Base-by-base conservation (phyloP, 2,797 vertebrate genomes). In the Pseudochirops cupreus region DNA sequence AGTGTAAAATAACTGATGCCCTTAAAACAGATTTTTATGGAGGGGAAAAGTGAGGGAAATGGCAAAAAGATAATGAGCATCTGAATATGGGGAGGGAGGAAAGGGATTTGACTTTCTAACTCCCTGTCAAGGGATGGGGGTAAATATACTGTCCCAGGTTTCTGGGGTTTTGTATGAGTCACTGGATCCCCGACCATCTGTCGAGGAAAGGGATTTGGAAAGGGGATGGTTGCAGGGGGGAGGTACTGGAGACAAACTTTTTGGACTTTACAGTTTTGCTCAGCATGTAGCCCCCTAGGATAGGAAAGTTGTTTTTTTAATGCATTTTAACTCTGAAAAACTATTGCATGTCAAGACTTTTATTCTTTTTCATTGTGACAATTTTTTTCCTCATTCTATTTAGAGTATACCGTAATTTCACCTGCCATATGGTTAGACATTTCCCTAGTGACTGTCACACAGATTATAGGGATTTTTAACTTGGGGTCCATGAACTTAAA, bases 321-420 rank as follows among this genome's bases (percentile, higher is more conserved):
- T 54, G 89, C 92, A 74, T 96, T 82, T 62, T 90, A 54, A 90
- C 39, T 59, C n/a, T 74, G 46, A 0, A 11, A 5, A 39, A 12
- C 56, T 58, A 24, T 28, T 90, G 31, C 39, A 26, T 59, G n/a
- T 74, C 24, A 5, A 94, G 39, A 55, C 21, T 82, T 92, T 91
- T 58, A 13, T 90, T 11, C 53, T 91, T 92, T 94, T 82, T 94
- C 94, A 90, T 39, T 94, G 50, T 91, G 33, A 91, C 28, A 52
- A 57, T 87, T 56, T 28, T 14, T 87, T 87, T 46, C 9, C 6
- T 24, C 7, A 2, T 21, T 24, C 39, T 87, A 10, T 87, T 87
- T 50, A 87, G 74, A 87, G 7, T 50, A 87, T 87, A 50, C 26
- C 50, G 21, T 33, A 87, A 50, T 87, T 74, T 87, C 24, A 46